These are phyloP conservation scores for Sebastes iracundus DNA, from an alignment of 2,797 vertebrate genomes.

Conservation along the genomic window DNA sequence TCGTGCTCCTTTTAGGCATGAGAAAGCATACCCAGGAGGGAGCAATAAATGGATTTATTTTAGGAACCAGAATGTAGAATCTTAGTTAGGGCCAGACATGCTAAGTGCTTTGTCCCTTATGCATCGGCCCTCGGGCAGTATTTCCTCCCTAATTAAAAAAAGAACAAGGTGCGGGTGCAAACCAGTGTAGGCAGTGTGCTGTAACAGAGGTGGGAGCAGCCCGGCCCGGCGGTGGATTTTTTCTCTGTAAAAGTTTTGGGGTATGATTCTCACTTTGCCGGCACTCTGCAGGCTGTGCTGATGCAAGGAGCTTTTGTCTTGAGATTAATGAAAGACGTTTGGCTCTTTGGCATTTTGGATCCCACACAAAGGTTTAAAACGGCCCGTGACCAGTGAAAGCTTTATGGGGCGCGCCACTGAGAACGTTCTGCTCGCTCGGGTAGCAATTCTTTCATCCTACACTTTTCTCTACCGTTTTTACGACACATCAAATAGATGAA, in stretches of 20 bases:
- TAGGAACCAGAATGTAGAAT: constrained; percentile 78
- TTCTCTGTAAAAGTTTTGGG: constrained; percentile 48
- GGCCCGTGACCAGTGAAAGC: constrained; percentile 69
- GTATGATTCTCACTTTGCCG: constrained; percentile 60
- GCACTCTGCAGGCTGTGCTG: constrained; percentile 74
- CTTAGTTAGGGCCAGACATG: constrained; percentile 81
- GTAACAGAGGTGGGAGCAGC: constrained; percentile 38
- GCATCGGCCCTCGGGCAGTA: constrained; percentile 70
- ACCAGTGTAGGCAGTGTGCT: constrained; percentile 21
- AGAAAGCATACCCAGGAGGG: constrained; percentile 75
- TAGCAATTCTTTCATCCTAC: constrained; percentile 61
- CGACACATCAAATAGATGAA: constrained; percentile 44
- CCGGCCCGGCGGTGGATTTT: background rate
- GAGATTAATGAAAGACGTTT: constrained; percentile 82
- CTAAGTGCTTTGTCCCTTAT: constrained; percentile 82
- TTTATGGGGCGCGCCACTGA: constrained; percentile 50
- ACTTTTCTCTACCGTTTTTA: constrained; percentile 49
- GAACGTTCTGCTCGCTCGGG: constrained; percentile 44
- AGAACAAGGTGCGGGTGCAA: constrained; percentile 57
- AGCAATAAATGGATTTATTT: constrained; percentile 84
- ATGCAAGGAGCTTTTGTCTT: constrained; percentile 74
- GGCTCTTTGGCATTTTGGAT: constrained; percentile 73
- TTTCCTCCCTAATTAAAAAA: constrained; percentile 76
- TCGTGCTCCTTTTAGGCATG: constrained; percentile 72
- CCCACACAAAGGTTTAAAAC: constrained; percentile 77